phyloP scores from a whole-genome alignment of 92 coral and sea anemone species.

The Metridium senile region DNA sequence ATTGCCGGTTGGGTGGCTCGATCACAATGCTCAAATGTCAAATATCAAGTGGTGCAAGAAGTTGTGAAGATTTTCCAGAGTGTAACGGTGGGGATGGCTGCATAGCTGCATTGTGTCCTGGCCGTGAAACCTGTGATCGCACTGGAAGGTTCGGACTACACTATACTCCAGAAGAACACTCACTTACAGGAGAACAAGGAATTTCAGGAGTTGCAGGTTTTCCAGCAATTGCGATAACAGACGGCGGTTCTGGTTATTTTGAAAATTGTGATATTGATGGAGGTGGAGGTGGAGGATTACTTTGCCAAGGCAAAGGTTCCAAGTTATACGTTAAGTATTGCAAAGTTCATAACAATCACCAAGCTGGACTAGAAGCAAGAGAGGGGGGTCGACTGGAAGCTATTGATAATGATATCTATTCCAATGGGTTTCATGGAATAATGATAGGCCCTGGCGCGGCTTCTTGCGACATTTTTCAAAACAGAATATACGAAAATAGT shows the following conservation, averaged over 20 bases:
- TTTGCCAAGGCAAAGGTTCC: slow-evolving; percentile 43
- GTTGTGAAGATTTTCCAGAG: slow-evolving; percentile 79
- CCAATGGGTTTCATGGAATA: slow-evolving; percentile 54
- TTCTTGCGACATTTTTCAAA: slow-evolving; percentile 28
- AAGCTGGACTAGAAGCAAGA: slow-evolving; percentile 64
- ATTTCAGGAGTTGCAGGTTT: slow-evolving; percentile 48
- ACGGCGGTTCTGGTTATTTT: slow-evolving; percentile 35
- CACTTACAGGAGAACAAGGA: too few species aligned
- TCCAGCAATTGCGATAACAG: slow-evolving; percentile 40
- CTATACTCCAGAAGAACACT: too few species aligned
- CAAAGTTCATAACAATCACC: slow-evolving; percentile 56
- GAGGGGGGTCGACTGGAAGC: slow-evolving; percentile 59
- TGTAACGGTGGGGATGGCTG: slow-evolving; percentile 82
- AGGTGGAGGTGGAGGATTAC: slow-evolving; percentile 63
- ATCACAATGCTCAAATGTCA: slow-evolving; percentile 31
- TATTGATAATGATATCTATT: slow-evolving; percentile 52
- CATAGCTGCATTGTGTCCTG: slow-evolving; percentile 32
- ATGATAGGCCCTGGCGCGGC: slow-evolving; percentile 48
- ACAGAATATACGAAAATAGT: slow-evolving; percentile 65
- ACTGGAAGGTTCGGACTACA: slow-evolving; percentile 57
- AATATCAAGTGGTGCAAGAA: slow-evolving; percentile 55
- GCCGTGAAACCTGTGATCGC: slow-evolving; percentile 53
- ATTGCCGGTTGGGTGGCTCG: slow-evolving; percentile 11
- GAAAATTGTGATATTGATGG: slow-evolving; percentile 55
- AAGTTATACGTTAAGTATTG: slow-evolving; percentile 36